Base-by-base conservation (phyloP, 2,888 invertebrate species). In the Theretra japonica region DNA sequence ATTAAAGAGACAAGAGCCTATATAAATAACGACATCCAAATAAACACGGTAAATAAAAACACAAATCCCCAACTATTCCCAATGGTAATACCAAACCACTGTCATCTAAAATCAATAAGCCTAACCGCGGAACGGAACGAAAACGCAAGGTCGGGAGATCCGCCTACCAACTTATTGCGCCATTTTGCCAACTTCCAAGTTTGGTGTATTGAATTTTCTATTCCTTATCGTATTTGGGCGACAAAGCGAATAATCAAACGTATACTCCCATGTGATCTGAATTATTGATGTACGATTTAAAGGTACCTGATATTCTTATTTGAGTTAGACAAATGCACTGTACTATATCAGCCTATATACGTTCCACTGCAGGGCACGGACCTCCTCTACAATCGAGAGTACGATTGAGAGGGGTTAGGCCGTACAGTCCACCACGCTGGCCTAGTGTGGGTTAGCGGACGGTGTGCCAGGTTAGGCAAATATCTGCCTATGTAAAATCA, bases 201-300 rank as follows among this genome's bases (percentile, higher is more conserved):
- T 30, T 56, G 33, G 53, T 71, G 65, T 71, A 71, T 71, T 71
- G 70, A 71, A 65, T 71, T 71, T 71, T 70, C 70, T 53, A 65
- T 70, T 62, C 53, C 56, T 56, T 62, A 71, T 71, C 70, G 56
- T 30, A 50, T 53, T 50, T 33, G 50, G n/a, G 33, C 56, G 62
- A 71, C 70, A 71, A 65, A 56, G 65, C 33, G 65, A 19, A 53
- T 53, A 70, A 53, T 33, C 17, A 50, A 65, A 56, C 23, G 33
- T 62, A 65, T 65, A 62, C 56, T 65, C 70, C 56, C 41, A 65
- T 25, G n/a, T 33, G 62, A 71, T 71, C 56, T 71, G 53, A 25
- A 48, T 48, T 60, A 1, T 65, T 19, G 19, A 30, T 60, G 8
- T 7, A n/a, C n/a, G 7, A 3, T n/a, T 60, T 28, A 1, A 17